Conservation (phyloP, 2,888 invertebrate species). For the Nemotelus nigrinus region DNA sequence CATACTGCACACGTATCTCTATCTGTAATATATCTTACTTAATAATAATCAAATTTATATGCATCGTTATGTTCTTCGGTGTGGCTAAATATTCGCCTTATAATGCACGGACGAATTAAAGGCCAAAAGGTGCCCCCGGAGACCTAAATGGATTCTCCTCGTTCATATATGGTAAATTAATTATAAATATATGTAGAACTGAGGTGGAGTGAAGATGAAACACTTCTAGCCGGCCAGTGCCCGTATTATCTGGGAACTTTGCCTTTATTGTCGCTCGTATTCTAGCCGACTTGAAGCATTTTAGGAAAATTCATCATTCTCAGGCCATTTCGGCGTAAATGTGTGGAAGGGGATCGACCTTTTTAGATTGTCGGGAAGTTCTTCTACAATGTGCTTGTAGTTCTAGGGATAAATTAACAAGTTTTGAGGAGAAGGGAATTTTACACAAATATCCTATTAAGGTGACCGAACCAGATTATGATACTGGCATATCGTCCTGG, state of each 20-base stretch:
- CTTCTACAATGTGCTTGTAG: conserved; percentile 2
- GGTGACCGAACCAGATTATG: conserved; percentile 43
- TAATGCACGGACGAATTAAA: conserved; percentile 57
- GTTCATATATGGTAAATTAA: conserved; percentile 49
- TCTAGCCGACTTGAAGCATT: neutral
- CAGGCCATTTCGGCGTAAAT: conserved; percentile 10
- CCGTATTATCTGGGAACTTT: conserved; percentile 38
- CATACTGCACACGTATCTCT: neutral
- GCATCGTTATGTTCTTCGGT: conserved; percentile 62
- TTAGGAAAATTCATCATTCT: conserved; percentile 46
- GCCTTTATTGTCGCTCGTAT: conserved; percentile 7
- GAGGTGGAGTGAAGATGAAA: conserved; percentile 42
- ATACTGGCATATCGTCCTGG: neutral
- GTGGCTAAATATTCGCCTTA: conserved; percentile 53
- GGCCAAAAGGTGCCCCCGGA: conserved; percentile 60
- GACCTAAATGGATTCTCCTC: conserved; percentile 47
- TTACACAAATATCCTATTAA: conserved; percentile 52
- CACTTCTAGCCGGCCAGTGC: neutral
- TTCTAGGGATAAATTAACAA: conserved; percentile 48
- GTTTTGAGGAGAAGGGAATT: conserved; percentile 46
- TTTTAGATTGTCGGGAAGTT: conserved; percentile 1
- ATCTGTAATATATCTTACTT: conserved; percentile 57
- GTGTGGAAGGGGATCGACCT: conserved; percentile 24
- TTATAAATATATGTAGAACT: conserved; percentile 51
- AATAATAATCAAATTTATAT: conserved; percentile 63